Conservation (phyloP, 2,888 invertebrate genomes). For the Athripsodes cinereus region DNA sequence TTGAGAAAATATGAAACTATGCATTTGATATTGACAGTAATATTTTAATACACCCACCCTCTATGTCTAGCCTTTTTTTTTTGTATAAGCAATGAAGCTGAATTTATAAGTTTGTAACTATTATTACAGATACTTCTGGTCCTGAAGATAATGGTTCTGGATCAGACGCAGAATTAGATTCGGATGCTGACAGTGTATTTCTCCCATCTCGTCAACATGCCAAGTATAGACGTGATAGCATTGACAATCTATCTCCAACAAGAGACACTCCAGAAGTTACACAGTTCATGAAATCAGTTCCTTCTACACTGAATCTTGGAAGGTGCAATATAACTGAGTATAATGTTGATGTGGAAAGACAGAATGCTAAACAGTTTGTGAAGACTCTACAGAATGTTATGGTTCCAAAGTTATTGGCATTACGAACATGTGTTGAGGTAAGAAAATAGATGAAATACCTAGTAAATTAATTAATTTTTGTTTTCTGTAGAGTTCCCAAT, state of each 20-base stretch:
- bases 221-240: constrained; percentile 34
- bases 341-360: constrained; percentile 78
- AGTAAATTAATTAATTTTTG: too few species aligned
- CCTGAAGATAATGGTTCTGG: constrained; percentile 58
- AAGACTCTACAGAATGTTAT: constrained; percentile 67
- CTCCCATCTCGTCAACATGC: constrained; percentile 40
- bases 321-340: constrained; percentile 53
- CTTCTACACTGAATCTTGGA: constrained; percentile 46
- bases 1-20: too few species aligned
- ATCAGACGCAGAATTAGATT: constrained; percentile 47
- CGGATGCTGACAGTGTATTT: constrained; percentile 48
- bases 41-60: too few species aligned
- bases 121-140: constrained; percentile 49
- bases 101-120: too few species aligned
- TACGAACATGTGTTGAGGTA: constrained; percentile 76
- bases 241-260: constrained; percentile 26
- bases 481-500: too few species aligned
- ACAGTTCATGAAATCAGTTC: constrained; percentile 39
- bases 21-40: too few species aligned
- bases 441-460: constrained; percentile 11
- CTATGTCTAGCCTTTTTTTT: too few species aligned
- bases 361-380: constrained; percentile 80
- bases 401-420: constrained; percentile 67
- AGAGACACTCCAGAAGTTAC: constrained; percentile 24
- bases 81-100: too few species aligned